Percentiles rank a stretch among this genome's conserved stretches.
These are phyloP conservation scores for Branchellion lobata DNA, from an alignment of 2,888 invertebrate genomes.

Conservation along the genomic window DNA sequence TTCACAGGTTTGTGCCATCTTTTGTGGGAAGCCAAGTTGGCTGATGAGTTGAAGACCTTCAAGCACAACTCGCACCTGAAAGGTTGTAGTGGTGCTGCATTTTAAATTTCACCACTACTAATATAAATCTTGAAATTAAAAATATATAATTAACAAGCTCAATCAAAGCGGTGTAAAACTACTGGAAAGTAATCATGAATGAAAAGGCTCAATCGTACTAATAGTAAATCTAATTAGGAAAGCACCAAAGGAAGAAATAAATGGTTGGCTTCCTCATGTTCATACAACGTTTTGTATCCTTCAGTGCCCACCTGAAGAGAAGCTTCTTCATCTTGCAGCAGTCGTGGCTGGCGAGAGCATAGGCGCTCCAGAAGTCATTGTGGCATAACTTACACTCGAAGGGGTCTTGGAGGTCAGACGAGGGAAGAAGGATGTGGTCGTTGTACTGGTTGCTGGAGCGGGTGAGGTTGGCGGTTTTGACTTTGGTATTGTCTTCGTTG, in stretches of 20 bases:
- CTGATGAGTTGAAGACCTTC: conserved; percentile 96
- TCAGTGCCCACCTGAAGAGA: conserved; percentile 94
- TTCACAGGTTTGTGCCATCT: conserved; percentile 83
- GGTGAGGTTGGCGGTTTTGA: no score
- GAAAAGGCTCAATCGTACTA: no score
- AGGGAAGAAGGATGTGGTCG: no score
- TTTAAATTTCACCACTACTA: no score
- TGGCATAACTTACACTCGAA: conserved; percentile 80
- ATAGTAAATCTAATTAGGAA: no score
- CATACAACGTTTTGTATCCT: background rate
- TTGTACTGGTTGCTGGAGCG: background rate
- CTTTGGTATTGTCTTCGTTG: background rate
- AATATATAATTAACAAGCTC: no score
- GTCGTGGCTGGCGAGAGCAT: conserved; percentile 91
- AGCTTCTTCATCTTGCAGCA: conserved; percentile 95
- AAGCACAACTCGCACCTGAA: conserved; percentile 97
- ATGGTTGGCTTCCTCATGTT: no score
- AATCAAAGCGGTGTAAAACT: no score
- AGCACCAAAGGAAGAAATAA: no score
- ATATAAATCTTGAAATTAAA: no score
- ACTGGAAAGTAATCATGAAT: no score
- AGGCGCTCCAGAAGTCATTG: conserved; percentile 88
- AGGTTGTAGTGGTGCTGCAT: no score
- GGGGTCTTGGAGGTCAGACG: background rate
- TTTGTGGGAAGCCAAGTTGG: conserved; percentile 93